Percentiles rank a stretch among this genome's conserved stretches.
Conservation (phyloP, 2,797 vertebrate species). For the Melanotaenia maccullochi region DNA sequence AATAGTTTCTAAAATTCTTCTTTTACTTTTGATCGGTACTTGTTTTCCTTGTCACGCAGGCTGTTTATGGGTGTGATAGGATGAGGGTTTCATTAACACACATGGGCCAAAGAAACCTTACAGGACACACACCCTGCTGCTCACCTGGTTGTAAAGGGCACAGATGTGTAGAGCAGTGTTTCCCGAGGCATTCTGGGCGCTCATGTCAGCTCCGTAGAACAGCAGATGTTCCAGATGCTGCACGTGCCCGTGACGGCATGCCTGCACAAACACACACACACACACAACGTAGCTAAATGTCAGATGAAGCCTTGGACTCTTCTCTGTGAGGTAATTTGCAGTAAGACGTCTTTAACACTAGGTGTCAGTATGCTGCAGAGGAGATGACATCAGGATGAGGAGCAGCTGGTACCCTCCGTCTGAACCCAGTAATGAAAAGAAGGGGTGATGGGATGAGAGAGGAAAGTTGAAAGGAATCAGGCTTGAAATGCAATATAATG, state of each 20-base stretch:
- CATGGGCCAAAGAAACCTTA: no score
- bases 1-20: no score
- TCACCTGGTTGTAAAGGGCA: constrained; percentile 98
- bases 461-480: not conserved
- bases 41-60: no score
- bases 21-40: no score
- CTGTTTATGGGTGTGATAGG: no score
- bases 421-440: constrained; percentile 42
- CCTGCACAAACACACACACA: constrained; percentile 74
- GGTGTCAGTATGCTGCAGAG: constrained; percentile 75
- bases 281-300: constrained; percentile 22
- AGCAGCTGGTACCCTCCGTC: constrained; percentile 44
- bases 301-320: not conserved
- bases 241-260: constrained; percentile 92
- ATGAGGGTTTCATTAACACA: no score
- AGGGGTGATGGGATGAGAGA: not conserved
- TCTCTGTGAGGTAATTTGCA: constrained; percentile 15
- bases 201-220: constrained; percentile 94
- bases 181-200: constrained; percentile 94
- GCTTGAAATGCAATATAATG: not conserved
- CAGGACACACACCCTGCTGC: constrained; percentile 22
- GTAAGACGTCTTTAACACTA: constrained; percentile 46
- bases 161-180: constrained; percentile 96
- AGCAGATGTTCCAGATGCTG: constrained; percentile 96
- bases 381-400: constrained; percentile 1